Evolutionary conservation across 2,797 vertebrate species (phyloP).

Genomic region (Diglossa cyanea): DNA sequence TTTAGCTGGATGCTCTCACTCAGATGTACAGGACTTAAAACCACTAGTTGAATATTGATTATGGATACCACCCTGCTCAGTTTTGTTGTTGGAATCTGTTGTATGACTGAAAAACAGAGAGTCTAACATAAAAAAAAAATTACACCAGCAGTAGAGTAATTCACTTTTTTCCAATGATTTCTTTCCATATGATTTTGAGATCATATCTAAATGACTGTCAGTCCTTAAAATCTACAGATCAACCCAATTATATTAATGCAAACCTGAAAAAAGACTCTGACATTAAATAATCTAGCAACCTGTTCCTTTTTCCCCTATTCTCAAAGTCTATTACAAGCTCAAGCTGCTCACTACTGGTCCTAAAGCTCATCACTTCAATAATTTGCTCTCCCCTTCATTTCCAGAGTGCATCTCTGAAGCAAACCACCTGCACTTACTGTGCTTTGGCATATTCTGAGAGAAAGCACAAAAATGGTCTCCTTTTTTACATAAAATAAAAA

Average conservation of each 20-base stretch:
- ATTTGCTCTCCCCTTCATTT: not conserved
- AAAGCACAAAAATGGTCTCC: not conserved
- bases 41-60: not conserved
- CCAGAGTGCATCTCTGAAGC: not conserved
- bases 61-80: not conserved
- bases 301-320: not conserved
- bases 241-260: not conserved
- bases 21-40: not conserved
- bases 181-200: not conserved
- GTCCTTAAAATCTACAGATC: not conserved
- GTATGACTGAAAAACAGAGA: not conserved
- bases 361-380: not conserved
- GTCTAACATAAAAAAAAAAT: not conserved
- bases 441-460: not conserved
- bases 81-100: not conserved
- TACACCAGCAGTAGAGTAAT: not conserved
- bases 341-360: not conserved
- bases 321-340: not conserved
- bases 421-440: not conserved
- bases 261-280: not conserved
- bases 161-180: not conserved
- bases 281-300: not conserved
- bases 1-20: not conserved
- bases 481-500: not conserved
- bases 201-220: not conserved